Percentiles rank a stretch among this genome's conserved stretches.
These are phyloP conservation scores for Pandemis cinnamomeana DNA, from an alignment of 2,888 invertebrate genomes.

Conservation along the genomic window DNA sequence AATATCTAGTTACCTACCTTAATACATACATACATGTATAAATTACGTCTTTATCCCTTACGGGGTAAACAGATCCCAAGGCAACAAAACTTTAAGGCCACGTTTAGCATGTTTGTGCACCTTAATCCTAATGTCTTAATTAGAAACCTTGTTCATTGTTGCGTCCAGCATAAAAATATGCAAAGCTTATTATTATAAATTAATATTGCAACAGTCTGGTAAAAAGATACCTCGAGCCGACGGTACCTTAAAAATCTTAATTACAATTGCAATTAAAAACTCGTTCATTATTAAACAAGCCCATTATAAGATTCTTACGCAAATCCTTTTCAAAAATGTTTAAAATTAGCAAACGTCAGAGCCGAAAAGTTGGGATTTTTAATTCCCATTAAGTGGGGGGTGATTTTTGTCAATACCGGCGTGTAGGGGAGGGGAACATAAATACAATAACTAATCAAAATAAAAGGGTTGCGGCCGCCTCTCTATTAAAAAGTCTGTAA, in stretches of 20 bases:
- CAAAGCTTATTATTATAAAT: slow-evolving; percentile 1
- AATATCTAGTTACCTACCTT: too few relatives aligned
- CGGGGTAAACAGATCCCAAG: too few relatives aligned
- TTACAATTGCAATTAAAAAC: slow-evolving; percentile 40
- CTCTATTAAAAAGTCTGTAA: slow-evolving; percentile 82
- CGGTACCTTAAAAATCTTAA: slow-evolving; percentile 36
- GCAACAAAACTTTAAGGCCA: too few relatives aligned
- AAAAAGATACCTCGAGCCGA: slow-evolving; percentile 14
- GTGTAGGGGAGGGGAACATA: slow-evolving; percentile 46
- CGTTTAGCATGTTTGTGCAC: too few relatives aligned
- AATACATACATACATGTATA: too few relatives aligned
- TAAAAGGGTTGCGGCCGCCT: slow-evolving; percentile 80
- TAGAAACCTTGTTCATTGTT: not conserved
- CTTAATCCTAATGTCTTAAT: not conserved
- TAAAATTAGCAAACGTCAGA: slow-evolving; percentile 57
- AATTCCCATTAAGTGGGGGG: slow-evolving; percentile 66
- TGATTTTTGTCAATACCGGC: slow-evolving; percentile 56
- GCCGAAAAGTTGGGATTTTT: slow-evolving; percentile 61
- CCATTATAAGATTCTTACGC: slow-evolving; percentile 45
- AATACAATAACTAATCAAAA: slow-evolving; percentile 83
- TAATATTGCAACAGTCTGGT: slow-evolving; percentile 3
- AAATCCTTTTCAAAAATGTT: slow-evolving; percentile 55
- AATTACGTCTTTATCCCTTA: too few relatives aligned
- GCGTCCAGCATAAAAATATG: not conserved
- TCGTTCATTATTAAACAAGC: slow-evolving; percentile 42